These are phyloP conservation scores for Eupithecia pulchellata DNA, from an alignment of 2,888 invertebrate genomes.

Conservation along the genomic window DNA sequence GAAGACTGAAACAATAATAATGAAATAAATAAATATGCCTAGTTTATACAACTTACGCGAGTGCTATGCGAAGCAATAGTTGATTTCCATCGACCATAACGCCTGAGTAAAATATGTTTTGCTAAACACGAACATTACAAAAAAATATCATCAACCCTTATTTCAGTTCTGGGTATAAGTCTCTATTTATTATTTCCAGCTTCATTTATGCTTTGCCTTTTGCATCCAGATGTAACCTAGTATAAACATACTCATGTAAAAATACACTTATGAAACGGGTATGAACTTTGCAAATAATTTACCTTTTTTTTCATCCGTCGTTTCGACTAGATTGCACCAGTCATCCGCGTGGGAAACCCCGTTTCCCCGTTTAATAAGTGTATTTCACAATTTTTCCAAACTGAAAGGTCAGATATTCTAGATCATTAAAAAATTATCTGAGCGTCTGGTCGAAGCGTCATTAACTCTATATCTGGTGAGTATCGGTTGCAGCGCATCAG, in stretches of 20 bases:
- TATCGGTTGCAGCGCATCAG: too few species aligned
- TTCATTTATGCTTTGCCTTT: background rate
- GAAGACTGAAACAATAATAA: conserved; percentile 7
- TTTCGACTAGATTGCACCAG: conserved; percentile 10
- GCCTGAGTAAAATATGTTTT: background rate
- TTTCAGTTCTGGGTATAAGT: background rate
- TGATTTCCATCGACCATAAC: background rate
- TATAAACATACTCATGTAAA: background rate
- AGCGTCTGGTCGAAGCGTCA: too few species aligned
- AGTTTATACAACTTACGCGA: background rate
- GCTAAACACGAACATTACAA: background rate
- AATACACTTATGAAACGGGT: conserved; percentile 13
- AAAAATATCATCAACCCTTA: background rate
- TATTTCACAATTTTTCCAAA: conserved; percentile 16
- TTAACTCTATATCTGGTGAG: too few species aligned
- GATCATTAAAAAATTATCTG: too few species aligned
- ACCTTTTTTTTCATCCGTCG: conserved; percentile 2
- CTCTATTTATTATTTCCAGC: background rate
- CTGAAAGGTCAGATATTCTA: conserved; percentile 5
- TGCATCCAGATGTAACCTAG: background rate
- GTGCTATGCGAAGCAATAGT: background rate
- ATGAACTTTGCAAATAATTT: background rate
- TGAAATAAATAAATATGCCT: background rate
- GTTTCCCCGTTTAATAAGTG: conserved; percentile 28
- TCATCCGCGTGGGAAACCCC: conserved; percentile 51